These are phyloP conservation scores for Mimachlamys varia DNA, from an alignment of 2,888 invertebrate species.

Conservation along the genomic window DNA sequence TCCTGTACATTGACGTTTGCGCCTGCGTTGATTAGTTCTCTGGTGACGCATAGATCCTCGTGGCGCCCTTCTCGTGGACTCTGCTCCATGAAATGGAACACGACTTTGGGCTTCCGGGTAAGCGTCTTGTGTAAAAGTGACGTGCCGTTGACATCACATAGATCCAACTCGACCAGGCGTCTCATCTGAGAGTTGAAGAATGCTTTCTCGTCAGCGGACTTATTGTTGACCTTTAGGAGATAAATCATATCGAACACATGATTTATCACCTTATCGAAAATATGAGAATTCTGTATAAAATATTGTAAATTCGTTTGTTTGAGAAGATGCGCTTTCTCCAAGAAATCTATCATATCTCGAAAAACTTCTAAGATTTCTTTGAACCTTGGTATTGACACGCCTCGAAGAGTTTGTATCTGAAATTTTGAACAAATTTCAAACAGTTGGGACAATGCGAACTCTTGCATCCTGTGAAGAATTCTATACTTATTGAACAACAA, in stretches of 20 bases:
- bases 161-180: conserved; percentile 16
- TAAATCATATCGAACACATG: conserved; percentile 14
- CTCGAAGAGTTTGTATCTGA: not conserved
- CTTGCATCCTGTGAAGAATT: conserved; percentile 42
- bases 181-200: conserved; percentile 26
- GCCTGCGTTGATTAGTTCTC: conserved; percentile 46
- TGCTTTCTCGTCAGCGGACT: not conserved
- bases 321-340: conserved; percentile 1
- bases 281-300: not conserved
- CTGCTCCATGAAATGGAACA: conserved; percentile 33
- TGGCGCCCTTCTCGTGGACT: not conserved
- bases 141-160: not conserved
- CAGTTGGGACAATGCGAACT: conserved; percentile 45
- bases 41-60: conserved; percentile 41
- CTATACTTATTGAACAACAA: conserved; percentile 37
- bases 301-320: not conserved
- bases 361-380: conserved; percentile 37
- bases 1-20: conserved; percentile 45
- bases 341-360: not conserved
- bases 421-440: conserved; percentile 38
- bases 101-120: conserved; percentile 10
- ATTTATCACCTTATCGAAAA: not conserved
- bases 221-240: not conserved
- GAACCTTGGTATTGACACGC: not conserved
- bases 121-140: conserved; percentile 38